These are phyloP conservation scores for Drymonia ruficornis DNA, from an alignment of 2,888 invertebrate species.

Conservation along the genomic window DNA sequence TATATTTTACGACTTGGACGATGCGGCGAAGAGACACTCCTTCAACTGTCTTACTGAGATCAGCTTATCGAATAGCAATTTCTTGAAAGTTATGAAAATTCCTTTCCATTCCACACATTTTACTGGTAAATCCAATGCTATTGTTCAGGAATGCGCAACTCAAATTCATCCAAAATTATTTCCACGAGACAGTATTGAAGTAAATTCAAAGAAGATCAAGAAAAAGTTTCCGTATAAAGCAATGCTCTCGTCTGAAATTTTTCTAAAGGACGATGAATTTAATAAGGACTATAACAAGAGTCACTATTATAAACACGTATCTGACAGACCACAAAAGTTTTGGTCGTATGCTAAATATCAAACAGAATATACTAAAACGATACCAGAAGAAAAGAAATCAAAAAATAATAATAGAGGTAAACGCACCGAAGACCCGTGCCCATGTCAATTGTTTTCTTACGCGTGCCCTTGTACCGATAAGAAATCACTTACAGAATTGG, in stretches of 20 bases:
- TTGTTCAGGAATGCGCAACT: slow-evolving; percentile 66
- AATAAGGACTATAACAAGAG: slow-evolving; percentile 29
- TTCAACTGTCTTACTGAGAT: slow-evolving; percentile 55
- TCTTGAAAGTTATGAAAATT: slow-evolving; percentile 41
- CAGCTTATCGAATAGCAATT: slow-evolving; percentile 46
- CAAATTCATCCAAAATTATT: slow-evolving; percentile 52
- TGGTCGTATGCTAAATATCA: slow-evolving; percentile 69
- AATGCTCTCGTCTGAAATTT: slow-evolving; percentile 61
- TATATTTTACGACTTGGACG: slow-evolving; percentile 72
- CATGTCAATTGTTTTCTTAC: slow-evolving; percentile 71
- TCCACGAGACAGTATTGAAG: slow-evolving; percentile 46
- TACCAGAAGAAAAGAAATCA: slow-evolving; percentile 50
- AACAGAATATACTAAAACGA: slow-evolving; percentile 60
- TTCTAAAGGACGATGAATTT: slow-evolving; percentile 53
- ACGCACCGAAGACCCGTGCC: slow-evolving; percentile 63
- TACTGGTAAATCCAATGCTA: slow-evolving; percentile 46
- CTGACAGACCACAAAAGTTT: slow-evolving; percentile 56
- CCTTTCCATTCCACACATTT: slow-evolving; percentile 41
- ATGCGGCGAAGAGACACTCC: slow-evolving; percentile 66
- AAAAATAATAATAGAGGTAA: slow-evolving; percentile 58
- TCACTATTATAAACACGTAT: slow-evolving; percentile 37
- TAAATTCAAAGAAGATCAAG: slow-evolving; percentile 48
- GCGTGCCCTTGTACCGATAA: slow-evolving; percentile 63
- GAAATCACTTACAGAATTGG: slow-evolving; percentile 54
- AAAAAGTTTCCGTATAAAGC: slow-evolving; percentile 42